These are phyloP conservation scores for Herminia tarsipennalis DNA, from an alignment of 2,888 invertebrate genomes.

Conservation along the genomic window DNA sequence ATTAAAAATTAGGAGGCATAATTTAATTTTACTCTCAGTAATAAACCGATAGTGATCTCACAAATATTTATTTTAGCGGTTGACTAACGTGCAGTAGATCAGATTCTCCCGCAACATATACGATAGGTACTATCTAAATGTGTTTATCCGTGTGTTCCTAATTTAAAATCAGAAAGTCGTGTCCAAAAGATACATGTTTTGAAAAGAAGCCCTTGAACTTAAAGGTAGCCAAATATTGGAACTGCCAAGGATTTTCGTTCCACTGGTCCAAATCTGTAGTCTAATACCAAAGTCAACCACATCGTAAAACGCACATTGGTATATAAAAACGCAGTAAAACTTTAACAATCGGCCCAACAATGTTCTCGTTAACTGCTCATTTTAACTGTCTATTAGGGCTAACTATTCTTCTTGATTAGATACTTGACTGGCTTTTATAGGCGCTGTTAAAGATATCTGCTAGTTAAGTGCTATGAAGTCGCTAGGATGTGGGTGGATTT, in stretches of 20 bases:
- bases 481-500: slow-evolving; percentile 1
- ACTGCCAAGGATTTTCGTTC: background rate
- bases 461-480: slow-evolving; percentile 6
- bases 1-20: too few species aligned
- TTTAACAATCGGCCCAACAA: slow-evolving; percentile 35
- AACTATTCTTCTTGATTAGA: slow-evolving; percentile 47
- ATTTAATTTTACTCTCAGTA: too few species aligned
- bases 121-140: too few species aligned
- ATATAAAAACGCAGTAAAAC: slow-evolving; percentile 49
- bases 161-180: too few species aligned
- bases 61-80: too few species aligned
- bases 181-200: too few species aligned
- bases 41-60: too few species aligned
- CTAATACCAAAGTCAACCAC: slow-evolving; percentile 12
- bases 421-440: slow-evolving; percentile 43
- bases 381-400: slow-evolving; percentile 47
- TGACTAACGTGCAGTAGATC: too few species aligned
- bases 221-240: background rate
- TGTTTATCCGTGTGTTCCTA: too few species aligned
- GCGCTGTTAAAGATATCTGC: slow-evolving; percentile 26
- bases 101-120: too few species aligned
- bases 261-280: background rate
- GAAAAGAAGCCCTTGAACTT: too few species aligned
- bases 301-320: slow-evolving; percentile 44
- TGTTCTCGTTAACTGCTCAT: slow-evolving; percentile 42